Base-by-base conservation (phyloP, 2,113 vertebrate species). In the Tauraco erythrolophus region DNA sequence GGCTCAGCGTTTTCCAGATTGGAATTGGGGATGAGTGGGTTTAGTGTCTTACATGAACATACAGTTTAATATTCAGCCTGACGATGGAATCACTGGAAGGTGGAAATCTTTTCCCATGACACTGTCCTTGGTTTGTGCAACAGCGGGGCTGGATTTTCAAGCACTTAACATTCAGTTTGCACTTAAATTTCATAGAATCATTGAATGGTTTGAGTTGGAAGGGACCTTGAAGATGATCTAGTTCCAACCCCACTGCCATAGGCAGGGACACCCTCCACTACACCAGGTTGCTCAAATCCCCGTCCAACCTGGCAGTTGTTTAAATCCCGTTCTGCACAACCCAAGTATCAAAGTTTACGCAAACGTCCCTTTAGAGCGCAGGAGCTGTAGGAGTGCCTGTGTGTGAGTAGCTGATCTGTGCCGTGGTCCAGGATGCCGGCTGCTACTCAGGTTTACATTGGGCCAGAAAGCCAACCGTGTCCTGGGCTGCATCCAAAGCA, bases 1-100 rank as follows among this genome's bases (percentile, higher is more conserved):
- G 23, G 41, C 51, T 25, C 30, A 31, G 33, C 57, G 6, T 69
- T n/a, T 81, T 13, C 75, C 35, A 68, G 31, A 39, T 57, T 39
- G 58, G 81, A 56, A 75, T 43, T 4, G 54, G 25, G 64, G 25
- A 33, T 48, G 71, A 46, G 23, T 88, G 51, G 30, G n/a, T 50
- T 83, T 48, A 21, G 24, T 23, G 87, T 85, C 27, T 92, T 92
- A 11, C 23, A 48, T 18, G 45, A 92, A 60, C 51, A 31, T 15
- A 43, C n/a, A 58, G 89, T 88, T 94, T 91, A 85, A 68, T 77
- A 31, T 80, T 35, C 60, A 45, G 33, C 46, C 76, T 28, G 62
- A 77, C 23, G 31, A n/a, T 53, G n/a, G 45, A 74, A 64, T 48
- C 2, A 11, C 48, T 30, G 18, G 10, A 31, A 54, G 27, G 31